Conservation (phyloP, 1,140 invertebrate species). For the Drosophila virilis region DNA sequence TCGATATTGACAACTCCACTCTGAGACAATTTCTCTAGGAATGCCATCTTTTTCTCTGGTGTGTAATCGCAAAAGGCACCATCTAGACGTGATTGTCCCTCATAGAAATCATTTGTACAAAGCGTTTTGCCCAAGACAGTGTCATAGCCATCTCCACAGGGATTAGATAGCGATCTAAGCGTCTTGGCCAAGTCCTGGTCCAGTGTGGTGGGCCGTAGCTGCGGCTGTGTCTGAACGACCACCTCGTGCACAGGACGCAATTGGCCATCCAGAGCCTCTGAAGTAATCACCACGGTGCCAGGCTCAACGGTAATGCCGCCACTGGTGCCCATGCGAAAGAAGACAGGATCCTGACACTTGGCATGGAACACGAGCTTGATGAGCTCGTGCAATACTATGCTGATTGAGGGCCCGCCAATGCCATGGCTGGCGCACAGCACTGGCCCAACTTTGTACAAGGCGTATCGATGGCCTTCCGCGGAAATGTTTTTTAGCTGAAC, state of each 20-base stretch:
- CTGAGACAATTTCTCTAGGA: constrained; percentile 89
- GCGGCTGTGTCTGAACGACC: constrained; percentile 80
- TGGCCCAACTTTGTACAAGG: constrained; percentile 64
- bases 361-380: constrained; percentile 92
- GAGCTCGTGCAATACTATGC: constrained; percentile 91
- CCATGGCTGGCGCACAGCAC: constrained; percentile 88
- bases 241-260: constrained; percentile 87
- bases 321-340: constrained; percentile 91
- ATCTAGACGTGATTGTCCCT: constrained; percentile 91
- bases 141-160: constrained; percentile 89
- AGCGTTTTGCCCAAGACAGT: constrained; percentile 95
- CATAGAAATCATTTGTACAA: constrained; percentile 98
- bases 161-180: constrained; percentile 87
- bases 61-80: constrained; percentile 98
- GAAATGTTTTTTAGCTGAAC: constrained; percentile 48
- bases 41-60: constrained; percentile 93
- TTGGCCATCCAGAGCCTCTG: constrained; percentile 87
- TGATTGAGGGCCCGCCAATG: constrained; percentile 91
- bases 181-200: constrained; percentile 91
- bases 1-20: constrained; percentile 97
- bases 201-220: constrained; percentile 88
- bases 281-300: constrained; percentile 89
- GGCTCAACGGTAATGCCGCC: constrained; percentile 90
- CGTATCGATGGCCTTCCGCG: constrained; percentile 42
- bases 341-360: constrained; percentile 88